Evolutionary conservation across 2,113 vertebrate species (phyloP).

Genomic region (Channa argus): DNA sequence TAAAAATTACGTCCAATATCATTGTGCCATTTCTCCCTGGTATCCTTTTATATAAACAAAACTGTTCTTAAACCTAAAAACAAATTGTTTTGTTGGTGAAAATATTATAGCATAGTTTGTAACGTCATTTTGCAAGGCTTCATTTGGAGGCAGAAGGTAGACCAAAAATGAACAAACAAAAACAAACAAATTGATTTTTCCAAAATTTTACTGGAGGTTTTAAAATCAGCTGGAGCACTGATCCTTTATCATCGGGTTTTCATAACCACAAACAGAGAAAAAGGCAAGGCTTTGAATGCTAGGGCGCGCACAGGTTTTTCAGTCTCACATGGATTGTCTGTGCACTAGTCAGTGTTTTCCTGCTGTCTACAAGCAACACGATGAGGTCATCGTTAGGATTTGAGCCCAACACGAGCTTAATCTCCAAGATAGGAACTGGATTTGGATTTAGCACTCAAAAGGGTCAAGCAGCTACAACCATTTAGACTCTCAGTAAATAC

Average conservation of each 20-base stretch:
- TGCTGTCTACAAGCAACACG: constrained; percentile 51
- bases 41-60: no score
- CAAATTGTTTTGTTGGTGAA: not conserved
- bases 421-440: constrained; percentile 79
- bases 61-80: not conserved
- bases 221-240: not conserved
- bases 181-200: constrained; percentile 5
- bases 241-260: constrained; percentile 21
- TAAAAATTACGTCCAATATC: no score
- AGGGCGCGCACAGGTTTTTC: constrained; percentile 21
- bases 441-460: constrained; percentile 78
- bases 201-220: not conserved
- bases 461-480: constrained; percentile 70
- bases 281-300: constrained; percentile 2
- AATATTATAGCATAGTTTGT: no score
- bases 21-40: no score
- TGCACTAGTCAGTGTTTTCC: constrained; percentile 60
- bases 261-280: constrained; percentile 8
- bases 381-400: constrained; percentile 82
- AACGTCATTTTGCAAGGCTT: constrained; percentile 4
- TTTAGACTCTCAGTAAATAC: constrained; percentile 46
- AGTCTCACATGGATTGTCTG: constrained; percentile 34
- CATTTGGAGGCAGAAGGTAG: not conserved
- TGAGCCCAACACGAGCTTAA: constrained; percentile 76
- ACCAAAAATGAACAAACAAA: constrained; percentile 28